Conservation (phyloP, 2,888 invertebrate genomes). For the Nasonovia ribisnigri region DNA sequence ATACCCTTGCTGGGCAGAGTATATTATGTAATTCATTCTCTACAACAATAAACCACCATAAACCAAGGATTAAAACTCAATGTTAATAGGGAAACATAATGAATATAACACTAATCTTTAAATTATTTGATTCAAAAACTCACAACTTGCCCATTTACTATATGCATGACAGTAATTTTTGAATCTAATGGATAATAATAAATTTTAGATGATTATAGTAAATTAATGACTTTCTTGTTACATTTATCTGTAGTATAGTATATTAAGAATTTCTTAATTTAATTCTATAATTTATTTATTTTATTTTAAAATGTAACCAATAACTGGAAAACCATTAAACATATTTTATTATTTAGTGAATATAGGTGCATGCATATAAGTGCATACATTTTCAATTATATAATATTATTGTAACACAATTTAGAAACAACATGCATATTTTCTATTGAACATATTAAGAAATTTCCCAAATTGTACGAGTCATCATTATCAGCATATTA, state of each 20-base stretch:
- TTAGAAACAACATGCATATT: constrained; percentile 33
- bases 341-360: neutral
- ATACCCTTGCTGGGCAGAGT: neutral
- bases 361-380: constrained; percentile 11
- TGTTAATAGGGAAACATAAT: neutral
- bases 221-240: neutral
- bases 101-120: neutral
- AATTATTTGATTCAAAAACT: neutral
- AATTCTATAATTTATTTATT: neutral
- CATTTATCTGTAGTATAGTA: neutral
- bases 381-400: neutral
- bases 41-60: constrained; percentile 48
- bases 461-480: neutral
- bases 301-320: neutral
- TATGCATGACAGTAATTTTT: neutral
- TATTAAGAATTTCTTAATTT: neutral
- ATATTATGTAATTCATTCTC: neutral
- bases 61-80: neutral
- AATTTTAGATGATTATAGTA: neutral
- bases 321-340: neutral
- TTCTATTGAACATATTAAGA: neutral
- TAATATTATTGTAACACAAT: neutral
- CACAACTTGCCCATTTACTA: neutral
- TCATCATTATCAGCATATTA: neutral
- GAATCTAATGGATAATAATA: neutral